Base-by-base conservation (phyloP, 2,888 invertebrate genomes). In the Drosophila stalkeri region DNA sequence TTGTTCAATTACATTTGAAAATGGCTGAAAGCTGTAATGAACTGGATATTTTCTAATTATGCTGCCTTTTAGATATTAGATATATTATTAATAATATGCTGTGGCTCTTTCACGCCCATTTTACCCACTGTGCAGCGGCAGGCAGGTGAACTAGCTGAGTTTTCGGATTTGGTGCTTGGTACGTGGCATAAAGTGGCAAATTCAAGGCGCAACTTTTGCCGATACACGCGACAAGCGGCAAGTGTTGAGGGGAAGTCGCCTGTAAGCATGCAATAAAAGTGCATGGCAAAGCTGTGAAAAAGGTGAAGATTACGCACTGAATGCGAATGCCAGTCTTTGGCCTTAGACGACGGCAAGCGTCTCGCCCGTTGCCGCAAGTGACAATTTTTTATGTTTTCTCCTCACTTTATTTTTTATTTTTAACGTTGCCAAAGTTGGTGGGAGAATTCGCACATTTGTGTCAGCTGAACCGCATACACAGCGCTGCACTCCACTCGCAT, bases 261-360 rank as follows among this genome's bases (percentile, higher is more conserved):
- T 44, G 52, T 63, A 69, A 85, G 75, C 70, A 75, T 81, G 89
- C 80, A 89, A 85, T 86, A 82, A 86, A 86, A 89, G 85, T 77
- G 75, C 86, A 82, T 67, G 66, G 72, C 56, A 70, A 75, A 81
- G 75, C 71, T 74, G 84, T 76, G 85, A 72, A 89, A 83, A 76
- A 82, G 89, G 88, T 82, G 82, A 87, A 80, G 90, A 86, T 89
- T 89, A 87, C 86, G 86, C 86, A 89, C 85, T 89, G 87, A 89
- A 85, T 89, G 77, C 60, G 79, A 89, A 83, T 80, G 65, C 46
- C 67, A 66, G 55, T 71, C 63, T 68, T 61, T 47, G 52, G n/a
- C 59, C 43, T 27, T 65, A 72, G 49, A 63, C 67, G 51, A 43
- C 14, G 51, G 35, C 16, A 4, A 23, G 35, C 27, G 4, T 1